These are phyloP conservation scores for Rhinatrema bivittatum DNA, from an alignment of 2,797 vertebrate species.

Conservation along the genomic window DNA sequence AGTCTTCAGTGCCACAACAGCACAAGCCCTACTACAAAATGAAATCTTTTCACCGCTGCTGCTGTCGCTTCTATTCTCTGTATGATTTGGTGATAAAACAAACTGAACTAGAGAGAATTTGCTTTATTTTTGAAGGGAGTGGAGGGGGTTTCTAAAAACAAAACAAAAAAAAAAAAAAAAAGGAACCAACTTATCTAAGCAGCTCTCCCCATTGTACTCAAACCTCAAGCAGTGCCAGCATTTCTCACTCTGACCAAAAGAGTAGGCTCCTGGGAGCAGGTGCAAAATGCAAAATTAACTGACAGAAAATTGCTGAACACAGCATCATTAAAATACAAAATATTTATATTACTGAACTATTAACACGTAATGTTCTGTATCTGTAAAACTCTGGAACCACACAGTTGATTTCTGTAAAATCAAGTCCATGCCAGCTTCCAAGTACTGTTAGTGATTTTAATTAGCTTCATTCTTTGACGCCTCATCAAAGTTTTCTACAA, in stretches of 20 bases:
- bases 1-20: too few relatives aligned
- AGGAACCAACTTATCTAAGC: too few relatives aligned
- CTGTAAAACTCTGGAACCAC: constrained; percentile 71
- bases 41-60: too few relatives aligned
- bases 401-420: constrained; percentile 65
- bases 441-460: constrained; percentile 60
- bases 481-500: constrained; percentile 95
- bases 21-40: too few relatives aligned
- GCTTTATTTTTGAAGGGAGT: too few relatives aligned
- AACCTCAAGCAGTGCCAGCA: constrained; percentile 54
- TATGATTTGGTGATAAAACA: too few relatives aligned
- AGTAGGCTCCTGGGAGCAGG: constrained; percentile 63
- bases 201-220: constrained; percentile 55
- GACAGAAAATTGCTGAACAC: constrained; percentile 68
- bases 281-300: constrained; percentile 79
- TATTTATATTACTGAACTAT: constrained; percentile 76
- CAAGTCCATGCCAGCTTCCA: constrained; percentile 71
- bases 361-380: constrained; percentile 66
- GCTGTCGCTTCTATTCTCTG: too few relatives aligned
- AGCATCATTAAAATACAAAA: constrained; percentile 82
- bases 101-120: too few relatives aligned
- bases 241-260: constrained; percentile 58
- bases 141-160: too few relatives aligned
- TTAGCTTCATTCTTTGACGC: constrained; percentile 94
- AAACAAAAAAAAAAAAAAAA: too few relatives aligned